Conservation (phyloP, 1,140 invertebrate genomes). For the Leguminivora glycinivorella region DNA sequence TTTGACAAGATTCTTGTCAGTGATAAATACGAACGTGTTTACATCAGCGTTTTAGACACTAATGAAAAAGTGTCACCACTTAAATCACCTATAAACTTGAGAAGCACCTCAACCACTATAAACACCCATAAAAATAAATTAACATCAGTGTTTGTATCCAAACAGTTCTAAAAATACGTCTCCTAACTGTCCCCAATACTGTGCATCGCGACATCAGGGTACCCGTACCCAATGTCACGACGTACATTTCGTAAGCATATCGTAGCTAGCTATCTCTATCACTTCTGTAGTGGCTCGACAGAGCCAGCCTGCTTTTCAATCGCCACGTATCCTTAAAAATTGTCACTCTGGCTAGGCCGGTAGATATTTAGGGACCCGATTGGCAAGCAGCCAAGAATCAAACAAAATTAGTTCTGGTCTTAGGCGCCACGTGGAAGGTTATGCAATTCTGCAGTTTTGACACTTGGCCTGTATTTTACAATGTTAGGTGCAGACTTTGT, state of each 20-base stretch:
- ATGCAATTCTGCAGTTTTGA: neutral
- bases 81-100: neutral
- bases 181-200: neutral
- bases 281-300: too few relatives aligned
- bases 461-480: too few relatives aligned
- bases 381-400: neutral
- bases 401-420: slow-evolving; percentile 5
- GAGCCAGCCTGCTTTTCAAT: too few relatives aligned
- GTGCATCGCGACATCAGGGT: neutral
- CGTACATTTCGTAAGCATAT: too few relatives aligned
- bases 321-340: too few relatives aligned
- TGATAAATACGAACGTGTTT: too few relatives aligned
- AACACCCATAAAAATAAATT: neutral
- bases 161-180: slow-evolving; percentile 1
- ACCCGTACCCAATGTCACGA: too few relatives aligned
- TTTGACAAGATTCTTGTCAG: too few relatives aligned
- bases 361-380: neutral
- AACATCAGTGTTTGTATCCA: neutral
- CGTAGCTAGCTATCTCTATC: too few relatives aligned
- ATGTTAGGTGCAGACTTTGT: too few relatives aligned
- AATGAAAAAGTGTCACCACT: neutral
- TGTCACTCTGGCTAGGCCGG: too few relatives aligned
- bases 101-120: neutral
- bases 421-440: neutral
- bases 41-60: too few relatives aligned